A percentile compares a stretch with the other conserved stretches of the same genome.
These are phyloP conservation scores for Luperina testacea DNA, from an alignment of 2,888 invertebrate genomes.

Conservation along the genomic window DNA sequence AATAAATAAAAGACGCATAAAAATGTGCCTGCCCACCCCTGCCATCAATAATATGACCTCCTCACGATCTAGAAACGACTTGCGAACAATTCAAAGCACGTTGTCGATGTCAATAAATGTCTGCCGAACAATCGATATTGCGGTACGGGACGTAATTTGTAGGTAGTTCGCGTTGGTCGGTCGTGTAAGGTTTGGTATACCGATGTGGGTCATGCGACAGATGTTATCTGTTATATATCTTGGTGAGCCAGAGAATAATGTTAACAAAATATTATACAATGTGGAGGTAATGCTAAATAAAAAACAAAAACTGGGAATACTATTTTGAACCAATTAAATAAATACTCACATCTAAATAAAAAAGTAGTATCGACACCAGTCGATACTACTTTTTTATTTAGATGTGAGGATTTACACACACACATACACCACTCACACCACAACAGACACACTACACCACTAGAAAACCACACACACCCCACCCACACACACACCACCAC, in stretches of 20 bases:
- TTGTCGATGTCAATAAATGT: slow-evolving; percentile 30
- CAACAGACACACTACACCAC: too few species aligned
- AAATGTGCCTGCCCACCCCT: not conserved
- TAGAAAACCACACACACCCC: too few species aligned
- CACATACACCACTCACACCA: too few species aligned
- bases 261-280: not conserved
- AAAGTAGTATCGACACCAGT: too few species aligned
- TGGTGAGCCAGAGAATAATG: not conserved
- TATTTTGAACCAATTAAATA: too few species aligned
- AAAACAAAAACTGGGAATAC: too few species aligned
- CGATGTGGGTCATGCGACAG: slow-evolving; percentile 24
- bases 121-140: slow-evolving; percentile 36
- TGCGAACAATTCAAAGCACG: slow-evolving; percentile 41
- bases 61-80: not conserved
- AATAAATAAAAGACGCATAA: slow-evolving; percentile 14
- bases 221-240: slow-evolving; percentile 23
- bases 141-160: slow-evolving; percentile 17
- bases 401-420: too few species aligned
- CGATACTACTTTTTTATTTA: too few species aligned
- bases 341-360: too few species aligned
- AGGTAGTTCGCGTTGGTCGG: not conserved
- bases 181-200: slow-evolving; percentile 6
- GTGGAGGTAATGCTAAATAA: too few species aligned
- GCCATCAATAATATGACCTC: slow-evolving; percentile 19
- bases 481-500: too few species aligned